A percentile compares a stretch with the other conserved stretches of the same genome.
Conservation (phyloP, 2,888 invertebrate genomes). For the Zaprionus bogoriensis region DNA sequence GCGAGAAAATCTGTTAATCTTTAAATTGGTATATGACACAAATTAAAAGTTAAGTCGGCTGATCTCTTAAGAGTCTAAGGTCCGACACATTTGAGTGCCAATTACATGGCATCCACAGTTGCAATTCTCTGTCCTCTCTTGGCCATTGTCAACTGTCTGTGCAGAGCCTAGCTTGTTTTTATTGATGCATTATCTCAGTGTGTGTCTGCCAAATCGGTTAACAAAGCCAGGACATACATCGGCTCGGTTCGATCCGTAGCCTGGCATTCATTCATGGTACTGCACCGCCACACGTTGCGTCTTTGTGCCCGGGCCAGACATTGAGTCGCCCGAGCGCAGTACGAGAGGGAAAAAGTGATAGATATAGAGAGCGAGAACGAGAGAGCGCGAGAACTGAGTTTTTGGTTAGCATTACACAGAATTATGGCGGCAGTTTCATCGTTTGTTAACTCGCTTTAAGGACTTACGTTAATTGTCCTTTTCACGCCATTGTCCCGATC, state of each 20-base stretch:
- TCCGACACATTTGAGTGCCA: slow-evolving; percentile 38
- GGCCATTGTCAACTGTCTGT: slow-evolving; percentile 35
- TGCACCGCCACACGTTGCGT: slow-evolving; percentile 57
- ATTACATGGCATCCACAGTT: slow-evolving; percentile 53
- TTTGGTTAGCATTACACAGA: slow-evolving; percentile 70
- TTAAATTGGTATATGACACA: background rate
- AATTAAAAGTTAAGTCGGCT: background rate
- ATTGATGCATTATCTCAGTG: slow-evolving; percentile 66
- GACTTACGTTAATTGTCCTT: slow-evolving; percentile 75
- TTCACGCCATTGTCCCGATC: slow-evolving; percentile 59
- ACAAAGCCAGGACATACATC: slow-evolving; percentile 57
- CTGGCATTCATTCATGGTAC: slow-evolving; percentile 32
- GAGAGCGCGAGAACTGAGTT: slow-evolving; percentile 26
- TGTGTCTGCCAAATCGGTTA: slow-evolving; percentile 45
- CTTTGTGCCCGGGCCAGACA: slow-evolving; percentile 61
- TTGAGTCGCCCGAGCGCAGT: slow-evolving; percentile 53
- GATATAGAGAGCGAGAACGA: background rate
- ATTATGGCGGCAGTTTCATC: slow-evolving; percentile 72
- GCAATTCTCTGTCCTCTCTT: slow-evolving; percentile 44
- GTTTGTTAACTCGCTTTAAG: slow-evolving; percentile 70
- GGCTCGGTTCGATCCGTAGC: slow-evolving; percentile 61
- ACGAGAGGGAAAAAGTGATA: background rate
- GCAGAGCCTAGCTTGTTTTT: slow-evolving; percentile 65
- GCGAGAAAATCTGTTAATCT: background rate
- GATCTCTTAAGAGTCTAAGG: background rate